Evolutionary conservation across 2,113 vertebrate genomes (phyloP), one percentile per base, ranked within the genome.

Genomic region (Tetrao urogallus): DNA sequence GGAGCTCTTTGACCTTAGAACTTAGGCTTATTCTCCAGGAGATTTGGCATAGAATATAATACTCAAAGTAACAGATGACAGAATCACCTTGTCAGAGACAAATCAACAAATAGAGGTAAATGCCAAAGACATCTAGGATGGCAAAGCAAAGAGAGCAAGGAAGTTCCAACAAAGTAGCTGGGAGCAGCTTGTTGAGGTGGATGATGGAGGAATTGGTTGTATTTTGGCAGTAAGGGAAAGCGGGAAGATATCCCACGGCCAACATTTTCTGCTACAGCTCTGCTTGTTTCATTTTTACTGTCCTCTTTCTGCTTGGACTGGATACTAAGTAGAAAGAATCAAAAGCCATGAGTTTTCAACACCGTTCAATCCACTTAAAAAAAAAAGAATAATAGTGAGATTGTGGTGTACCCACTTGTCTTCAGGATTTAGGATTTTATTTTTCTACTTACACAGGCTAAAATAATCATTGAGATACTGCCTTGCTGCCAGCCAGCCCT

Each of bases 101-200:
- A n/a, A 28, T 24, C 13, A 15, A 6, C 14, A 56, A 42, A 36
- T 3, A 36, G 54, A 54, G 12, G 27, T 32, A 75, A 85, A 64
- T 7, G 24, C 34, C 25, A 25, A 19, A 9, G n/a, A 0, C 1
- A 13, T 67, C 42, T 54, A 42, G 40, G 38, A 20, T 2, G 7
- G 9, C 3, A 16, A 69, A 69, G 85, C 32, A 16, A 56, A 67
- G 52, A 45, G 38, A 50, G 36, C 2, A 30, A 21, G 34, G 32
- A 66, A 52, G 6, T 32, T 42, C 38, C 27, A 61, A 54, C 8
- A 10, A 3, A 60, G 38, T 56, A 57, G 0, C 60, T 70, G 40
- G 42, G 22, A 86, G 30, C 24, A 25, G 3, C 48, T 63, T 63
- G 32, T 27, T 22, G 71, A 13, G 19, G 6, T 3, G 0, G 27